Percentiles rank a stretch among this genome's conserved stretches.
Evolutionary conservation across 2,888 invertebrate species (phyloP).

Genomic region (Meteorus colon): DNA sequence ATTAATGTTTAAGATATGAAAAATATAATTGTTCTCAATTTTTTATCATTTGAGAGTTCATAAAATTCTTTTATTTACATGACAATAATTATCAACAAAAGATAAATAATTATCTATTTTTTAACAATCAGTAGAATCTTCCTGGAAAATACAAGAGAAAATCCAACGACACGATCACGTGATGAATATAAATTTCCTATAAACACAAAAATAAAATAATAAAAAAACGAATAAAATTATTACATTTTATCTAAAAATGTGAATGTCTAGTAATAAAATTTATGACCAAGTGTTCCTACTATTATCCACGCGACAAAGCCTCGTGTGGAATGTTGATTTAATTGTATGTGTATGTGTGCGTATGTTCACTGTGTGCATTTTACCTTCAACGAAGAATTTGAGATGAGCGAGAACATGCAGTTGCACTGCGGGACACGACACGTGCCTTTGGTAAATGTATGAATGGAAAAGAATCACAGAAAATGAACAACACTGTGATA

Average conservation of each 20-base stretch:
- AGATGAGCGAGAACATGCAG: slow-evolving; percentile 27
- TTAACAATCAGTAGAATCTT: too few relatives aligned
- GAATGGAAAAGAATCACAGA: not conserved
- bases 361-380: not conserved
- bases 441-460: slow-evolving; percentile 24
- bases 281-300: slow-evolving; percentile 21
- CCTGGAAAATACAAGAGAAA: too few relatives aligned
- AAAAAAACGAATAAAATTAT: not conserved
- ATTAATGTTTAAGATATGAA: too few relatives aligned
- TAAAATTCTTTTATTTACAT: too few relatives aligned
- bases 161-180: too few relatives aligned
- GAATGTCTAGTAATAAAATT: slow-evolving; percentile 16
- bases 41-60: too few relatives aligned
- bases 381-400: slow-evolving; percentile 25
- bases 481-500: slow-evolving; percentile 4
- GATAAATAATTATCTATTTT: too few relatives aligned
- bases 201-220: slow-evolving; percentile 1
- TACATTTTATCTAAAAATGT: slow-evolving; percentile 11
- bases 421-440: slow-evolving; percentile 29
- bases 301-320: slow-evolving; percentile 19
- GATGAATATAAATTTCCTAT: too few relatives aligned
- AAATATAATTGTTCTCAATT: too few relatives aligned
- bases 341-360: slow-evolving; percentile 2
- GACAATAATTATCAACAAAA: too few relatives aligned
- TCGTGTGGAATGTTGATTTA: slow-evolving; percentile 27